Evolutionary conservation across 2,113 vertebrate genomes (phyloP).

Genomic region (Ranitomeya variabilis): DNA sequence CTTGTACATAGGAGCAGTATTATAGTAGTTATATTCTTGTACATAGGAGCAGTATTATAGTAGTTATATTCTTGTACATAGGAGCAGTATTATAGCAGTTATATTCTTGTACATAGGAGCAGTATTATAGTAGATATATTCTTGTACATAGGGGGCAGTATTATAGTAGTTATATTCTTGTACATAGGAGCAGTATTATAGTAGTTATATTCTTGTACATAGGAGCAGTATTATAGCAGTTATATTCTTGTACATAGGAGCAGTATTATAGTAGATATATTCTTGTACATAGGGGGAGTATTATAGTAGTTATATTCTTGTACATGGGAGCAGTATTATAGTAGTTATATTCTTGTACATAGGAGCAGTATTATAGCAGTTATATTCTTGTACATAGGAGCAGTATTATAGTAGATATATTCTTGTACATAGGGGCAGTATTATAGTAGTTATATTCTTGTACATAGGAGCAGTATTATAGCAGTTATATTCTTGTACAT

Average conservation of each 20-base stretch:
- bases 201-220: constrained; percentile 6
- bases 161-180: constrained; percentile 25
- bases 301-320: constrained; percentile 25
- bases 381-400: background rate
- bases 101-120: background rate
- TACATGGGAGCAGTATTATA: constrained; percentile 1
- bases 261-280: constrained; percentile 4
- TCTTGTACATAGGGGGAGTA: constrained; percentile 1
- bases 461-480: too few relatives aligned
- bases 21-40: constrained; percentile 13
- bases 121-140: background rate
- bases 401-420: background rate
- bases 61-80: constrained; percentile 12
- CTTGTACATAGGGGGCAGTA: background rate
- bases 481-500: too few relatives aligned
- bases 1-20: constrained; percentile 1
- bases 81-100: constrained; percentile 14
- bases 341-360: constrained; percentile 8
- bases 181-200: constrained; percentile 5
- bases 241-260: constrained; percentile 4
- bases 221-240: constrained; percentile 14
- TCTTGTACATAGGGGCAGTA: background rate
- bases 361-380: background rate
- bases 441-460: too few relatives aligned
- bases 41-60: constrained; percentile 10